Base-by-base conservation (phyloP, 2,797 vertebrate genomes). In the Phrynocephalus vlangalii region DNA sequence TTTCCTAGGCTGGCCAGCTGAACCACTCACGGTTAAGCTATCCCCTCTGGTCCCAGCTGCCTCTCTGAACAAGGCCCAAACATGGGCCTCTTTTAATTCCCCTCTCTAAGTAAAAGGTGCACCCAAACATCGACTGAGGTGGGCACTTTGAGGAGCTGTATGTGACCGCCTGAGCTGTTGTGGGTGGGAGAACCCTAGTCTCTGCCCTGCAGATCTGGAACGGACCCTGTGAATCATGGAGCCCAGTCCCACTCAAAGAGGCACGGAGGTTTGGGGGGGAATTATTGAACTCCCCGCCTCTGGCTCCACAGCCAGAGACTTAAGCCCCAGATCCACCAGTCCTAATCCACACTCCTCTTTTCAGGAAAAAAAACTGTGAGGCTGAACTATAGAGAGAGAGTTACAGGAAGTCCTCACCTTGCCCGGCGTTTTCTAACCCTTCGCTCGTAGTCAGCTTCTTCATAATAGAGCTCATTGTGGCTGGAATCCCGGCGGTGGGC, bases 391-490 rank as follows among this genome's bases (percentile, higher is more conserved):
- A 11, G 50, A 75, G 0, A 0, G 52, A 63, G 18, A 63, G 18
- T 63, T 63, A 63, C 20, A 2, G 60, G 15, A 18, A 63, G 10
- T 3, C 5, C 0, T 63, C 93, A 99, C 99, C 99, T 98, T 1
- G 99, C 98, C 79, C 96, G 97, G 28, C 99, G 98, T 92, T 99
- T 99, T 73, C 96, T 98, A 5, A 99, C 98, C 48, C 98, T 96
- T 79, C 99, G 97, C 50, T 99, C 98, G 0, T 99, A 98, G 88
- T 99, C 99, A 0, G 98, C 98, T 96, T 99, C 99, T 88, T 99
- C 99, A 0, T 99, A 99, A 95, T 99, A 99, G 84, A 99, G 93
- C 95, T 99, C 98, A 0, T 98, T 99, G 96, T 99, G 99, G 44
- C 98, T 97, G 5, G 97, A 97, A 95, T 99, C 99, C 94, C 98